These are phyloP conservation scores for Coecobrya sp. DNA, from an alignment of 2,888 invertebrate genomes.

Conservation along the genomic window DNA sequence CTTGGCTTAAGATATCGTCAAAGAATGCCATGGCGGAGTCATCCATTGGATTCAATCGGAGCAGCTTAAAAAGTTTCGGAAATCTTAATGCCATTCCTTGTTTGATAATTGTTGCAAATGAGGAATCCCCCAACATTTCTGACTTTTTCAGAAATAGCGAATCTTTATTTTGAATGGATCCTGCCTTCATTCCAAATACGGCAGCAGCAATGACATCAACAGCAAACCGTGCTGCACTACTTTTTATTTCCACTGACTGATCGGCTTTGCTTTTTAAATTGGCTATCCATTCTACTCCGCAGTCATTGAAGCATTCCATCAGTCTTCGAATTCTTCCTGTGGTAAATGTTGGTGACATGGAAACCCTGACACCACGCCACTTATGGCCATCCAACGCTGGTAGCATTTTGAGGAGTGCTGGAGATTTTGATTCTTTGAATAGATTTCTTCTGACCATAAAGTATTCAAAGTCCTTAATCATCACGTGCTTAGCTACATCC, in stretches of 20 bases:
- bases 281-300: constrained; percentile 1
- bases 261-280: background rate
- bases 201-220: constrained; percentile 66
- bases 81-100: constrained; percentile 2
- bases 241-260: background rate
- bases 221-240: constrained; percentile 1
- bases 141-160: constrained; percentile 24
- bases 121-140: background rate
- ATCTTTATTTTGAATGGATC: constrained; percentile 28
- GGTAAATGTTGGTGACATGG: constrained; percentile 56
- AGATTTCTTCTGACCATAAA: constrained; percentile 66
- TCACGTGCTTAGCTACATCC: constrained; percentile 36
- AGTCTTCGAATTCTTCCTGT: constrained; percentile 41
- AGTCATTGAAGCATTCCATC: constrained; percentile 32
- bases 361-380: constrained; percentile 28
- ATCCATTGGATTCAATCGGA: constrained; percentile 21
- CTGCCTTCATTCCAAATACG: constrained; percentile 57
- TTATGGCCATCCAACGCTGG: constrained; percentile 24
- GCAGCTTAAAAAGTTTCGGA: background rate
- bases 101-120: background rate
- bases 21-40: constrained; percentile 31
- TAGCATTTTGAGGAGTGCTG: constrained; percentile 40
- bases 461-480: constrained; percentile 72
- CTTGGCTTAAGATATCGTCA: constrained; percentile 9
- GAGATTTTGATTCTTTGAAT: background rate